phyloP scores from a whole-genome alignment of 1,140 invertebrate species.

The Atta texana region DNA sequence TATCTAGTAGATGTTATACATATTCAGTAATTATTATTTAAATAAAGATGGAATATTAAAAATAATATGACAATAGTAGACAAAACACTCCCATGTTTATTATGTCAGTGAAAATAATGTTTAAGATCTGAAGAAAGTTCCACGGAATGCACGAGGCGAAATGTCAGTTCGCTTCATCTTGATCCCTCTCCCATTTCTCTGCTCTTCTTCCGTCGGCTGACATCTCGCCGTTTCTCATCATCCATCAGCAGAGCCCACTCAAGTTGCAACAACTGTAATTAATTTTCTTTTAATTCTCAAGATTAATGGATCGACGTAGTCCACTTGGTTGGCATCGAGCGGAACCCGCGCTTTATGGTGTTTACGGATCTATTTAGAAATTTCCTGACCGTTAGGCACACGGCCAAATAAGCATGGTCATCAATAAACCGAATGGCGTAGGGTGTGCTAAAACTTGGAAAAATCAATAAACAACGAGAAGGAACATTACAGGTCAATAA shows the following conservation, averaged over 20 bases:
- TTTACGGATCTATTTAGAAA: constrained; percentile 67
- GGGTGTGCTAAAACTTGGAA: constrained; percentile 41
- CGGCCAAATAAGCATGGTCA: constrained; percentile 60
- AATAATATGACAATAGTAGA: background rate
- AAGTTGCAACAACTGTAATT: constrained; percentile 76
- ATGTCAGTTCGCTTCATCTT: constrained; percentile 62
- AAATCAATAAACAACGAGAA: constrained; percentile 55
- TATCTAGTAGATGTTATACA: background rate
- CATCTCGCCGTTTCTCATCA: constrained; percentile 64
- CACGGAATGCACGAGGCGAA: constrained; percentile 53
- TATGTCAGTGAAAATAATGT: constrained; percentile 41
- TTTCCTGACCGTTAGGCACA: constrained; percentile 41
- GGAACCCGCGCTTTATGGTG: constrained; percentile 56
- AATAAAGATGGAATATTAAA: background rate
- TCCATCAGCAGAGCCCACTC: constrained; percentile 74
- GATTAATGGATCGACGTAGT: constrained; percentile 78
- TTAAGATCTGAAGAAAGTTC: constrained; percentile 46
- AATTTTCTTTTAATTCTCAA: constrained; percentile 81
- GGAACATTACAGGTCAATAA: constrained; percentile 49
- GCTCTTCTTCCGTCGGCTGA: constrained; percentile 31
- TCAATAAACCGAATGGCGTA: constrained; percentile 57
- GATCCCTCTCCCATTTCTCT: constrained; percentile 50
- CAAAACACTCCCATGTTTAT: background rate
- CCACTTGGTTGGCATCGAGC: constrained; percentile 60
- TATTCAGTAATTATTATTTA: background rate